A percentile compares a stretch with the other conserved stretches of the same genome.
Conservation (phyloP, 2,113 vertebrate species). For the Malurus melanocephalus region DNA sequence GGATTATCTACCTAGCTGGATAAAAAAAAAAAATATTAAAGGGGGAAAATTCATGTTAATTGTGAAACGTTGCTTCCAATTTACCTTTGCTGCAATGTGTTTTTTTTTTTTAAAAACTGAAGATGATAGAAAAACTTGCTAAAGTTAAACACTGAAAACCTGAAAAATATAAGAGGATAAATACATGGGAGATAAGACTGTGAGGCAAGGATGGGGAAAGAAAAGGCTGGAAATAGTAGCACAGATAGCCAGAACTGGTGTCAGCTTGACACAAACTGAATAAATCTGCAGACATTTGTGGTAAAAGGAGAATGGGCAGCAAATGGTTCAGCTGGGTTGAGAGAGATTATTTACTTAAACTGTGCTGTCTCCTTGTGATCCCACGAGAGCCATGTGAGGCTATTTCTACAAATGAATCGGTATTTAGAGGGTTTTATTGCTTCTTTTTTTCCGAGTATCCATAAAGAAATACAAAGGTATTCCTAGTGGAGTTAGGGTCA, state of each 20-base stretch:
- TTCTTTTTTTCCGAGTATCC: background rate
- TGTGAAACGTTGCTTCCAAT: background rate
- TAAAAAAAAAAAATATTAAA: rapidly evolving
- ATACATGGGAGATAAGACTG: background rate
- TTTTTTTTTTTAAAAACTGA: background rate
- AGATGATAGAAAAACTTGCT: background rate
- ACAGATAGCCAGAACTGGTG: background rate
- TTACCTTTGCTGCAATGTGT: rapidly evolving
- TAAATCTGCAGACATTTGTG: background rate
- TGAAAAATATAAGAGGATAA: background rate
- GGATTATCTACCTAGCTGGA: too few relatives aligned
- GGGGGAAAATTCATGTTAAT: background rate
- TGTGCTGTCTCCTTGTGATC: background rate
- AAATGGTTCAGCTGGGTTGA: background rate
- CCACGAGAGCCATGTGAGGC: background rate
- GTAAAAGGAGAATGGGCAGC: background rate
- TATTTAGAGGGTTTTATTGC: background rate
- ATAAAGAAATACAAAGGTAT: background rate
- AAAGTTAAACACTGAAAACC: background rate
- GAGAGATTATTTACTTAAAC: background rate
- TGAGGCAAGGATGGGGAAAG: background rate
- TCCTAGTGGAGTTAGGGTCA: background rate
- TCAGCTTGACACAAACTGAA: background rate
- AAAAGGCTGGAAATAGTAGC: background rate
- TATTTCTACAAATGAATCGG: slow-evolving; percentile 10